Percentiles rank a stretch among this genome's conserved stretches.
These are phyloP conservation scores for Gila robusta DNA, from an alignment of 2,797 vertebrate genomes.

Conservation along the genomic window DNA sequence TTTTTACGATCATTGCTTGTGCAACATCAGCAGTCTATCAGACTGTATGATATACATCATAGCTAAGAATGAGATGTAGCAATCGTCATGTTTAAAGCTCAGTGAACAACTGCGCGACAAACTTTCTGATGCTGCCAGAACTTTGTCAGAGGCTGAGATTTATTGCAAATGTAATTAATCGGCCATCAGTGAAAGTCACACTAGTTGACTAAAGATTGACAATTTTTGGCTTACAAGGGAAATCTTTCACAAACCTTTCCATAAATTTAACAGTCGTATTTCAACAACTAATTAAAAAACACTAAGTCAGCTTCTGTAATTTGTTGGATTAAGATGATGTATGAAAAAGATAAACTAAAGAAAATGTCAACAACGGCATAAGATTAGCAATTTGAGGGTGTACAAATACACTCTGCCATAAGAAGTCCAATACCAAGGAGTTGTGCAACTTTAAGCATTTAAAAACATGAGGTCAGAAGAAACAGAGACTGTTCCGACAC, in stretches of 20 bases:
- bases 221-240: not conserved
- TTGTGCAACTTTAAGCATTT: not conserved
- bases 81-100: no score
- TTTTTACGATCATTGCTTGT: not conserved
- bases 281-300: no score
- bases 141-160: not conserved
- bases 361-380: not conserved
- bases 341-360: not conserved
- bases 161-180: not conserved
- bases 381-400: no score
- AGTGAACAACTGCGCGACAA: not conserved
- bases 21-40: not conserved
- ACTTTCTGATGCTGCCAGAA: not conserved
- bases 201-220: not conserved
- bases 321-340: not conserved
- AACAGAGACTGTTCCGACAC: not conserved
- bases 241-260: not conserved
- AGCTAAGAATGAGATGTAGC: not conserved
- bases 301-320: not conserved
- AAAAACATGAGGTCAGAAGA: not conserved
- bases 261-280: not conserved
- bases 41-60: not conserved
- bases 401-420: not conserved
- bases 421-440: no score
- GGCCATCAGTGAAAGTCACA: not conserved